Evolutionary conservation across 2,797 vertebrate species (phyloP), one percentile per base, ranked within the genome.

Genomic region (Orestias chungarensis): DNA sequence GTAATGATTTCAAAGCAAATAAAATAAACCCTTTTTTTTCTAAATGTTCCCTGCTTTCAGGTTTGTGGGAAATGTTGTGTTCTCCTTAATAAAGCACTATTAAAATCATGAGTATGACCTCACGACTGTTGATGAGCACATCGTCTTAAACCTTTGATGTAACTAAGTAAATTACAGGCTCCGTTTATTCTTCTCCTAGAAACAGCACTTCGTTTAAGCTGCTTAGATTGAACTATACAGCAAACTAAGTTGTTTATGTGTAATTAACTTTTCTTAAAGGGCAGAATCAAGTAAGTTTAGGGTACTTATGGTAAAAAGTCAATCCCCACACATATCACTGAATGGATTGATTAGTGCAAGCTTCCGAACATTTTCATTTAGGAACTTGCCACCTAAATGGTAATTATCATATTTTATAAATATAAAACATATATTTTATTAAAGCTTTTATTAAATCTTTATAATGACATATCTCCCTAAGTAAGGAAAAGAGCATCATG

Each of bases 1-100:
- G 18, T 35, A 31, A 33, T 31, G 27, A 54, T 54, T 31, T 55
- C 25, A 55, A 17, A 55, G 31, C 18, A 31, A 55, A 33, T 0
- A 3, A 35, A 35, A 35, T 15, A 35, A 35, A 59, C 31, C 8
- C n/a, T n/a, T 35, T 59, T 4, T 29, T 57, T 57, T 33, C 54
- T 33, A 6, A 33, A 33, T 57, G 54, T 20, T 57, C 31, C 18
- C 29, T 1, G 33, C 54, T 20, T 55, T 57, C 35, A 33, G 20
- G 55, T 33, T 59, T 11, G 55, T 59, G 55, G 55, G 55, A 59
- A 59, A 59, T 31, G 11, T 33, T 31, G 8, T 59, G 55, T 59
- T 59, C 55, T 23, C 55, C 31, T 4, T 29, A 31, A 23, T 33
- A 35, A 35, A 11, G 31, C 27, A 1, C 4, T 20, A 59, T 35